Percentiles rank a stretch among this genome's conserved stretches.
Evolutionary conservation across 2,888 invertebrate genomes (phyloP).

Genomic region (Psylliodes chrysocephalus): DNA sequence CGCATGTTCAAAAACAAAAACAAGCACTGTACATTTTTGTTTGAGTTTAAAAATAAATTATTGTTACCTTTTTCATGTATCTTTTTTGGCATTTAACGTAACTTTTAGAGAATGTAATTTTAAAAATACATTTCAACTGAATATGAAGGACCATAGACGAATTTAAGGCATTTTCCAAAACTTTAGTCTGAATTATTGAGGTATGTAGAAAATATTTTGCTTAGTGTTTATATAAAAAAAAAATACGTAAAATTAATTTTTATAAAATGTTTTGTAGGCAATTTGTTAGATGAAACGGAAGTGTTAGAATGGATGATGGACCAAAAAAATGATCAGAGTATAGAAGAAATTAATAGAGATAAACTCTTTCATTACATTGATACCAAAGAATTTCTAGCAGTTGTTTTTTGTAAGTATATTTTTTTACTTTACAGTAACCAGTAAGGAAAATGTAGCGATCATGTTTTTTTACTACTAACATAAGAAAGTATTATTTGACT

Average conservation of each 20-base stretch:
- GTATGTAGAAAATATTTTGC: constrained; percentile 9
- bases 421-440: no score
- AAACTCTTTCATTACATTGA: constrained; percentile 85
- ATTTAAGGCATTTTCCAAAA: constrained; percentile 56
- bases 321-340: constrained; percentile 91
- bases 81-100: background rate
- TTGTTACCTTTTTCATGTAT: constrained; percentile 23
- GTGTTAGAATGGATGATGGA: constrained; percentile 92
- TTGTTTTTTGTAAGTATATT: constrained; percentile 89
- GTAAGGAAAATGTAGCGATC: no score
- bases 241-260: background rate
- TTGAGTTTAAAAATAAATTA: constrained; percentile 42
- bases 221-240: background rate
- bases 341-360: constrained; percentile 88
- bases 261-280: constrained; percentile 67
- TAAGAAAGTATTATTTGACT: no score
- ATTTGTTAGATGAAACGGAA: constrained; percentile 79
- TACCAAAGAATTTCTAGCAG: constrained; percentile 90
- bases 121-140: background rate
- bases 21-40: constrained; percentile 46
- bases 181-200: constrained; percentile 39
- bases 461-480: no score
- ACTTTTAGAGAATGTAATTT: no score
- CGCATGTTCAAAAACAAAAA: constrained; percentile 52
- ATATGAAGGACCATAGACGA: background rate